Conservation (phyloP, 2,797 vertebrate species). For the Sebastes steindachneri region DNA sequence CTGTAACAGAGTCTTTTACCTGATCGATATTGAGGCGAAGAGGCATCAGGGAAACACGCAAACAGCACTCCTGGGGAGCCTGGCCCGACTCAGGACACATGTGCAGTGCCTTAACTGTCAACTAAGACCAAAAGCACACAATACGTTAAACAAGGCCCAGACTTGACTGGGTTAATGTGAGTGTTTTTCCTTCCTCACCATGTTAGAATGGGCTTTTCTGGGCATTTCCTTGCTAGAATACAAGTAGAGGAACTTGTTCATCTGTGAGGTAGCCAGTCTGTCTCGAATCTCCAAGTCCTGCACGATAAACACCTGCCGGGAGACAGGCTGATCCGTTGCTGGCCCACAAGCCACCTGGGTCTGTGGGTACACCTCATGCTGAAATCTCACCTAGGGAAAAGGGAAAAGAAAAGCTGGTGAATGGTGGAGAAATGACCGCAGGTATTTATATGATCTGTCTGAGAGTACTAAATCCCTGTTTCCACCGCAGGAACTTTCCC, state of each 20-base stretch:
- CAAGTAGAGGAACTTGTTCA: slow-evolving; percentile 99
- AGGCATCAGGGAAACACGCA: slow-evolving; percentile 95
- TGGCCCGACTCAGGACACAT: slow-evolving; percentile 93
- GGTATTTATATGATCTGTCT: neutral
- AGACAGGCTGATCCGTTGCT: slow-evolving; percentile 88
- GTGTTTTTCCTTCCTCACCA: slow-evolving; percentile 81
- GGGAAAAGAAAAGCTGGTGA: neutral
- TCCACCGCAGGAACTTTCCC: no score
- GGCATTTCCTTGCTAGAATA: slow-evolving; percentile 99
- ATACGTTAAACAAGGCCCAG: neutral
- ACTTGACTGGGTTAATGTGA: neutral
- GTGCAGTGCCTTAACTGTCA: slow-evolving; percentile 94
- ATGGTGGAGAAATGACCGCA: neutral
- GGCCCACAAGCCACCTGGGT: slow-evolving; percentile 66
- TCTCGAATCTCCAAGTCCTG: slow-evolving; percentile 98
- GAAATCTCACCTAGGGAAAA: slow-evolving; percentile 90
- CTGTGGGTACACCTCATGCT: slow-evolving; percentile 94
- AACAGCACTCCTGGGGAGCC: slow-evolving; percentile 94
- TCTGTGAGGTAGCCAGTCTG: slow-evolving; percentile 94
- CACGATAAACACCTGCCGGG: slow-evolving; percentile 94
- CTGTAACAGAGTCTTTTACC: slow-evolving; percentile 70
- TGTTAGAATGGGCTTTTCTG: slow-evolving; percentile 97
- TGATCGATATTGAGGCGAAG: slow-evolving; percentile 99
- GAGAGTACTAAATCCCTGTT: neutral
- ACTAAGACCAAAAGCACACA: slow-evolving; percentile 71